These are phyloP conservation scores for Agrilus biguttatus DNA, from an alignment of 2,888 invertebrate species.

Conservation along the genomic window DNA sequence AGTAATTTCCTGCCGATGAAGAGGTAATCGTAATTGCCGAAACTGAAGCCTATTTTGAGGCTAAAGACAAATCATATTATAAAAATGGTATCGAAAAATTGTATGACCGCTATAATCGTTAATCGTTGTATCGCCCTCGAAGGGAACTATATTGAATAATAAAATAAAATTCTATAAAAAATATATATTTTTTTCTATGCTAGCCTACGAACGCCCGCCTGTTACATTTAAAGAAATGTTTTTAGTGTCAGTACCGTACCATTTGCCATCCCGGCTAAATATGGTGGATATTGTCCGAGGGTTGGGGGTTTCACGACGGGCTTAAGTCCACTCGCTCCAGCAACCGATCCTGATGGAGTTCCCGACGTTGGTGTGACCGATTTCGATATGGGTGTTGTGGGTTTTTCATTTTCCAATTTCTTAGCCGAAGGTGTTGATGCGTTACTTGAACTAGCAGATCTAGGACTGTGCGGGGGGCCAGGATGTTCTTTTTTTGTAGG, in stretches of 20 bases:
- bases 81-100: no score
- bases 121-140: no score
- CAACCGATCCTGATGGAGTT: constrained; percentile 22
- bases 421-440: constrained; percentile 83
- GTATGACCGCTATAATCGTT: no score
- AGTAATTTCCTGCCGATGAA: no score
- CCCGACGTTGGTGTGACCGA: constrained; percentile 72
- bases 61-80: no score
- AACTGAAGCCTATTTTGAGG: no score
- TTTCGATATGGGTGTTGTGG: constrained; percentile 82
- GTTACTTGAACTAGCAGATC: constrained; percentile 79
- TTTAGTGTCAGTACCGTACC: constrained; percentile 21
- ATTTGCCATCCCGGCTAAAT: constrained; percentile 35
- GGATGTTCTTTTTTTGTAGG: constrained; percentile 63
- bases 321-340: constrained; percentile 35
- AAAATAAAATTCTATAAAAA: no score
- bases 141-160: no score
- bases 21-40: no score
- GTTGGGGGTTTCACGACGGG: constrained; percentile 38
- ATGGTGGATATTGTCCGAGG: constrained; percentile 47
- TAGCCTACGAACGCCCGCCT: no score
- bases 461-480: constrained; percentile 51
- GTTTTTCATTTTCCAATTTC: constrained; percentile 72
- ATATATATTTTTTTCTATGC: no score
- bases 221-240: not conserved